phyloP scores from a whole-genome alignment of 2,113 vertebrate species.

The Acrocephalus arundinaceus region DNA sequence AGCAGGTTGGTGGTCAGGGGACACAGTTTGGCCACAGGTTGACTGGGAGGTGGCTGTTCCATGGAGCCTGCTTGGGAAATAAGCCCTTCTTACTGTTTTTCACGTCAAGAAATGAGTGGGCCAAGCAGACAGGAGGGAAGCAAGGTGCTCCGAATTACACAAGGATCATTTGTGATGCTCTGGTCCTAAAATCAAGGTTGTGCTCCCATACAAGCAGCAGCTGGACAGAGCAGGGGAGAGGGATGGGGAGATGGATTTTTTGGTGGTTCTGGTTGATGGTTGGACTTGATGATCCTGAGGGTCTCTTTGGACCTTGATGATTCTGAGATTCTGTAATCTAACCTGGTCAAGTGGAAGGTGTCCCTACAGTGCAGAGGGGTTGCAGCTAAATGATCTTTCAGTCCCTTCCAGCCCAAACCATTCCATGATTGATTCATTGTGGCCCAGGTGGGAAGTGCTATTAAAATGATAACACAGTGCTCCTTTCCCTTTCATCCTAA shows the following conservation, averaged over 20 bases:
- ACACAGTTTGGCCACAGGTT: fast-evolving
- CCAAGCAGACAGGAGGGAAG: background rate
- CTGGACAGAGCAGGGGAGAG: background rate
- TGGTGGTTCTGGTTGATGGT: background rate
- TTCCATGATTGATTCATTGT: background rate
- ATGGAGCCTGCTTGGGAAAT: background rate
- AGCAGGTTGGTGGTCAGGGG: conserved; percentile 83
- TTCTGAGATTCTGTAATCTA: background rate
- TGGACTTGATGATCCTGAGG: background rate
- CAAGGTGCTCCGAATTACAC: background rate
- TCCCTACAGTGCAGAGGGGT: background rate
- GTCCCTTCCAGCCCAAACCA: background rate
- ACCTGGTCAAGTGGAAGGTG: background rate
- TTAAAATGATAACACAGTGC: background rate
- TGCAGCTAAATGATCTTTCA: background rate
- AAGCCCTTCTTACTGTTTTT: background rate
- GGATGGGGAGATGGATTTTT: background rate
- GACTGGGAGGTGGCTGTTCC: background rate
- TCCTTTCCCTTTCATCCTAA: background rate
- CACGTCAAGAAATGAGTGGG: background rate
- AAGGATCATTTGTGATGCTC: background rate
- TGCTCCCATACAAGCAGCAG: background rate
- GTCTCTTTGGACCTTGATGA: background rate
- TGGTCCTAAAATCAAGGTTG: background rate
- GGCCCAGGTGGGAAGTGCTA: background rate